Conservation (phyloP, 2,113 vertebrate species). For the Melanocharis versteri region DNA sequence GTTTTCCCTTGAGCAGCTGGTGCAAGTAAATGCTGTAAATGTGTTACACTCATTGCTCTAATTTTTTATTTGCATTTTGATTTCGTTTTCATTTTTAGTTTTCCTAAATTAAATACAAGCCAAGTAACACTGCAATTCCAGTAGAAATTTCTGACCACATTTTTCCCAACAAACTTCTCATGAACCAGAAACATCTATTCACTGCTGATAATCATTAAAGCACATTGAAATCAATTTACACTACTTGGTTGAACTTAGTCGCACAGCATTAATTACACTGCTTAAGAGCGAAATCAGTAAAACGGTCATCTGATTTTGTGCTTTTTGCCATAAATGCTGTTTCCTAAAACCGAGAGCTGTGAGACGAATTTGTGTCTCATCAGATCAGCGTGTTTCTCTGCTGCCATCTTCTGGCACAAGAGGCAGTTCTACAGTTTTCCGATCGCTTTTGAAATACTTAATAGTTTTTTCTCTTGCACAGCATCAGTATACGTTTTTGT, state of each 20-base stretch:
- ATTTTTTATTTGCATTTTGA: neutral
- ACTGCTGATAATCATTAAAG: neutral
- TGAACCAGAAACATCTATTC: neutral
- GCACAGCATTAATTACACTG: neutral
- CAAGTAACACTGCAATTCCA: neutral
- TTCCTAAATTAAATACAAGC: neutral
- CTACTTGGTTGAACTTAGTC: neutral
- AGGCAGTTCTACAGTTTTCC: neutral
- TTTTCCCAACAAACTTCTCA: neutral
- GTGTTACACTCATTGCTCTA: neutral
- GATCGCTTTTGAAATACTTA: neutral
- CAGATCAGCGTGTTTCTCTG: neutral
- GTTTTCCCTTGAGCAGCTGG: neutral
- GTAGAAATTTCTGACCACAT: neutral
- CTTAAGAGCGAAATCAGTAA: neutral
- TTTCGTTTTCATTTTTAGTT: neutral
- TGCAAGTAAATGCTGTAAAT: neutral
- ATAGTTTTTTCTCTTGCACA: neutral
- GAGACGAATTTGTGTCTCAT: neutral
- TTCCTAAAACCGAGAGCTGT: neutral
- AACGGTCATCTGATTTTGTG: neutral
- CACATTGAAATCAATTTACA: neutral
- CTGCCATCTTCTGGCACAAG: conserved; percentile 69
- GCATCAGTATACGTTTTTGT: rapidly evolving
- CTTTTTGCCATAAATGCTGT: neutral